A percentile compares a stretch with the other conserved stretches of the same genome.
These are phyloP conservation scores for Glomeris marginata DNA, from an alignment of 2,888 invertebrate species.

Conservation along the genomic window DNA sequence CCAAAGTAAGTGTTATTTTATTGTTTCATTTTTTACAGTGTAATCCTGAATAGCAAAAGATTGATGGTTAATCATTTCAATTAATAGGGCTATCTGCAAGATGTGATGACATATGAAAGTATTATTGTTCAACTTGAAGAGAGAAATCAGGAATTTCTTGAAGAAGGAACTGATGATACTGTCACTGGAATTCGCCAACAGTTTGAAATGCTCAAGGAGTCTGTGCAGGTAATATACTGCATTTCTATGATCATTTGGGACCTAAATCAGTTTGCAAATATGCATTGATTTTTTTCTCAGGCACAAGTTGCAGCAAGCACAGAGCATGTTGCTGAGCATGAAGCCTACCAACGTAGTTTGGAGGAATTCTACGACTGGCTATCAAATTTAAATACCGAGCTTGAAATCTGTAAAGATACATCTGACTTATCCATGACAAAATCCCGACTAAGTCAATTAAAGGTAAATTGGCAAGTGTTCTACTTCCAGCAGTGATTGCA, in stretches of 20 bases:
- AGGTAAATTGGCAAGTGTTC: constrained; percentile 22
- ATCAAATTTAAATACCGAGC: constrained; percentile 56
- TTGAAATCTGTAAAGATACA: not conserved
- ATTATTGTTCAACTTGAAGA: constrained; percentile 69
- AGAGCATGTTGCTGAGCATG: constrained; percentile 61
- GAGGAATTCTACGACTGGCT: constrained; percentile 73
- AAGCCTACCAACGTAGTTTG: constrained; percentile 60
- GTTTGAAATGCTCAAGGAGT: constrained; percentile 42
- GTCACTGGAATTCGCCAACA: constrained; percentile 54
- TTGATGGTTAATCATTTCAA: constrained; percentile 4
- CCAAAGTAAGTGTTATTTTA: constrained; percentile 35
- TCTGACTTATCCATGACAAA: not conserved
- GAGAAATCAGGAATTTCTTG: constrained; percentile 60
- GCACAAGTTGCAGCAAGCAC: constrained; percentile 50
- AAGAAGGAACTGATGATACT: constrained; percentile 60
- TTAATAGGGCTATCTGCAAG: constrained; percentile 51
- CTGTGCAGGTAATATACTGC: constrained; percentile 12
- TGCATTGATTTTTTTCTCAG: too few species aligned
- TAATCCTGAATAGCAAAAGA: too few species aligned
- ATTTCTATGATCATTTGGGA: too few species aligned
- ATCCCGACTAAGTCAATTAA: constrained; percentile 13
- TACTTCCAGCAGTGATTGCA: constrained; percentile 48
- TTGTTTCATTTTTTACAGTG: too few species aligned
- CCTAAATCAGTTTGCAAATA: too few species aligned
- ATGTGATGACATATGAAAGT: constrained; percentile 68